Conservation (phyloP, 2,113 vertebrate species). For the Ellobius talpinus region DNA sequence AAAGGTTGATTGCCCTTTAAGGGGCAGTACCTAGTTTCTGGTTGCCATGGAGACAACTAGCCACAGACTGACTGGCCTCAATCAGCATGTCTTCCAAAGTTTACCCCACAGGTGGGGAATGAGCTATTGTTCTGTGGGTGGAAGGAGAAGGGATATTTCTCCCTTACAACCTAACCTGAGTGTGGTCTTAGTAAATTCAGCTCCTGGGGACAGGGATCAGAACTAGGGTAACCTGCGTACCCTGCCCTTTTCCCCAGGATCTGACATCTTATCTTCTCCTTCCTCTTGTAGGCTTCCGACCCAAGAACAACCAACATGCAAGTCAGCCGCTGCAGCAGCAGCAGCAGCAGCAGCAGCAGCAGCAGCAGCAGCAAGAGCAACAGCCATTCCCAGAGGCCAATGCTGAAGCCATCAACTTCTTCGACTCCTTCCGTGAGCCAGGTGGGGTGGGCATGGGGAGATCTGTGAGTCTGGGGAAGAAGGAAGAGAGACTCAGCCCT, state of each 20-base stretch:
- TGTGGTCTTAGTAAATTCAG: background rate
- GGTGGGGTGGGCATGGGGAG: rapidly evolving
- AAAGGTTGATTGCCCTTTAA: conserved; percentile 76
- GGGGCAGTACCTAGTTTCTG: conserved; percentile 8
- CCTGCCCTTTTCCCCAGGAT: background rate
- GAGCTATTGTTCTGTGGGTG: background rate
- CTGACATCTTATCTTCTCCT: background rate
- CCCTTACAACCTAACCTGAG: background rate
- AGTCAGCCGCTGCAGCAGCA: background rate
- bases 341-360: background rate
- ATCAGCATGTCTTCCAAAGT: conserved; percentile 55
- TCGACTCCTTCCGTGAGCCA: conserved; percentile 72
- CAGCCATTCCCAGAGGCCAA: conserved; percentile 57
- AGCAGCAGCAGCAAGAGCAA: background rate
- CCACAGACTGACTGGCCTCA: background rate
- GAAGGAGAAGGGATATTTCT: background rate
- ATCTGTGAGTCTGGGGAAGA: background rate
- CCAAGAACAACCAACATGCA: background rate
- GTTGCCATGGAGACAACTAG: conserved; percentile 69
- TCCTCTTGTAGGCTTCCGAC: conserved; percentile 6
- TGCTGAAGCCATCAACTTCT: conserved; percentile 73
- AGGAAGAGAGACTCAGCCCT: background rate
- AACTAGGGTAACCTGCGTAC: background rate
- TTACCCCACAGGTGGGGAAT: conserved; percentile 52
- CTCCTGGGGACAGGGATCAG: background rate